Evolutionary conservation across 37 sponge, comb jelly and placozoan genomes (phyloP), one percentile per base, ranked within the genome.

Genomic region (Amphimedon queenslandica): DNA sequence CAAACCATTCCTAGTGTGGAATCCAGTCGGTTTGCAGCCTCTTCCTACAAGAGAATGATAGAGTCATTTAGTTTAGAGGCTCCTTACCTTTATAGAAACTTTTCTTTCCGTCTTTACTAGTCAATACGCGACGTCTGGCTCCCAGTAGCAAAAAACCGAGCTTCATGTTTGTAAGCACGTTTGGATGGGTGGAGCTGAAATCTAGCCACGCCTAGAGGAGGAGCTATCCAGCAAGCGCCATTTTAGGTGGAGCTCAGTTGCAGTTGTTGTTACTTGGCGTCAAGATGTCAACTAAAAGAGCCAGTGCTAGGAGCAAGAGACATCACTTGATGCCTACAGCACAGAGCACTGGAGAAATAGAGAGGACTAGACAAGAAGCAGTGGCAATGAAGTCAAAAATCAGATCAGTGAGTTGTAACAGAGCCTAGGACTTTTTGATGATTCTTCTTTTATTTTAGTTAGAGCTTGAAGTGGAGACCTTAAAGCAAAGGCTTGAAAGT

Each of bases 1-100:
- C n/a, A 40, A 24, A 84, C 85, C 87, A 75, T 69, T 80, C 28
- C 69, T 74, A 37, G 82, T 86, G 58, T 80, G 81, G 20, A 64
- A 40, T 24, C 87, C 87, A 55, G 77, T 69, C 18, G 73, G 57
- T 71, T 75, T 86, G 32, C 82, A 75, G 27, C 87, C 87, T 67
- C 87, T 55, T 38, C 87, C 87, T 86, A 30, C n/a, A n/a, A 70
- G 0, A 23, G 33, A 66, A 31, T 35, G 67, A 25, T 18, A 47
- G 8, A 60, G 23, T 25, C 21, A n/a, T 25, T 11, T 25, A 60
- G 21, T n/a, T 25, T 60, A 60, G 61, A 11, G 5, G 5, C 5
- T 60, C 5, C 13, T 40, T 60, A 74, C 75, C 75, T 64, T 74
- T 74, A 21, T 74, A 74, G 61, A 74, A 74, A 23, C 31, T 24